Base-by-base conservation (phyloP, 2,113 vertebrate species). In the Pipa parva region DNA sequence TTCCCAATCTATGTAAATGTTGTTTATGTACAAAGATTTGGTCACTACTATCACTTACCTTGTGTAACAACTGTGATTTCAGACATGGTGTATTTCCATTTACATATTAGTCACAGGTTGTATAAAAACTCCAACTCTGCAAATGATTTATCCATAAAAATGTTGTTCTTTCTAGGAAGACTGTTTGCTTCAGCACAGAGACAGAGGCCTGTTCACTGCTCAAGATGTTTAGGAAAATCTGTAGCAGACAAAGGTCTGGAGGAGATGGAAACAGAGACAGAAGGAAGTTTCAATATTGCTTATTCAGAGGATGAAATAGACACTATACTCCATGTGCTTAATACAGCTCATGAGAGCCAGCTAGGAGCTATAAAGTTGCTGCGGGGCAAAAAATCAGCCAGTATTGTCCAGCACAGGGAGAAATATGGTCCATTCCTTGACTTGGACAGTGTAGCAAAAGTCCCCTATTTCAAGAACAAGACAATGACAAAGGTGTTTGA, bases 381-480 rank as follows among this genome's bases (percentile, higher is more conserved):
- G 39, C 79, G 83, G 39, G 90, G 90, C 29, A 82, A 78, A 63
- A 92, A 88, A 61, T 75, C 82, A 0, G 7, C 58, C 63, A 87
- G 76, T 55, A 66, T 83, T 11, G 64, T 89, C 7, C 77, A 83
- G 1, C 71, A 84, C 74, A 69, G 92, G 72, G 84, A 78, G 10
- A 83, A 83, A 39, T 77, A 86, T 1, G 81, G 84, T 15, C 89
- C 88, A 0, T 88, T 91, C 69, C 77, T 63, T 31, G 84, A 75
- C 39, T 74, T 92, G 69, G 84, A 86, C 27, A 85, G 79, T 64
- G 77, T 87, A 58, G 71, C 81, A 7, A 81, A 87, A 7, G 87
- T 85, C 0, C 79, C 87, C 5, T 73, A 82, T n/a, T 79, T 87
- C 27, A 87, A 88, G 20, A 80, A 89, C 77, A 92, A 91, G 76